Percentiles rank a stretch among this genome's conserved stretches.
These are phyloP conservation scores for Siniperca chuatsi DNA, from an alignment of 2,113 vertebrate genomes.

Conservation along the genomic window DNA sequence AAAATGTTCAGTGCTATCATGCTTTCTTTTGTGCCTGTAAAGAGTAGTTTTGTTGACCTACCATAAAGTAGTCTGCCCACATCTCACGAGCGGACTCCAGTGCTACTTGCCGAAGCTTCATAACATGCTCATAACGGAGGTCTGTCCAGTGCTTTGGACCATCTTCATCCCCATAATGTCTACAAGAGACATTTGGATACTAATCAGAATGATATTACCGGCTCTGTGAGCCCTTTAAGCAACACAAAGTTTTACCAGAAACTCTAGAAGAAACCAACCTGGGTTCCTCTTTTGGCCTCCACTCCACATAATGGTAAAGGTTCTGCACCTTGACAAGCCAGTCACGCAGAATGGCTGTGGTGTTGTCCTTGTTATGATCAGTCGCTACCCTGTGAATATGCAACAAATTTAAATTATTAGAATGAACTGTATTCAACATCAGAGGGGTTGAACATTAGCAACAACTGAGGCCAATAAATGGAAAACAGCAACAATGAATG, in stretches of 20 bases:
- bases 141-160: conserved; percentile 92
- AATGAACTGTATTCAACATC: neutral
- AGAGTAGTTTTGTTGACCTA: conserved; percentile 69
- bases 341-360: conserved; percentile 87
- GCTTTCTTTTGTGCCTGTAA: conserved; percentile 11
- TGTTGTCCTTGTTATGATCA: conserved; percentile 92
- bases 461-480: neutral
- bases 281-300: conserved; percentile 90
- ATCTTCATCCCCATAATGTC: conserved; percentile 86
- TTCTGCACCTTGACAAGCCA: conserved; percentile 91
- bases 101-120: conserved; percentile 92
- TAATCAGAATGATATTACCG: neutral
- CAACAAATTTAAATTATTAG: conserved; percentile 23
- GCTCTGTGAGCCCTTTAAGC: neutral
- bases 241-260: neutral
- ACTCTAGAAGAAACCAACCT: conserved; percentile 76
- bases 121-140: conserved; percentile 89
- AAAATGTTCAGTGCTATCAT: neutral
- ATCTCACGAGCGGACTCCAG: conserved; percentile 89
- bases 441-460: neutral
- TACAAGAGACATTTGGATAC: conserved; percentile 53
- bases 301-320: conserved; percentile 92
- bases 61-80: conserved; percentile 95
- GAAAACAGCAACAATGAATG: conserved; percentile 10
- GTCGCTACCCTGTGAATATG: conserved; percentile 89